Conservation (phyloP, 2,888 invertebrate genomes). For the Cryptocephalus primarius region DNA sequence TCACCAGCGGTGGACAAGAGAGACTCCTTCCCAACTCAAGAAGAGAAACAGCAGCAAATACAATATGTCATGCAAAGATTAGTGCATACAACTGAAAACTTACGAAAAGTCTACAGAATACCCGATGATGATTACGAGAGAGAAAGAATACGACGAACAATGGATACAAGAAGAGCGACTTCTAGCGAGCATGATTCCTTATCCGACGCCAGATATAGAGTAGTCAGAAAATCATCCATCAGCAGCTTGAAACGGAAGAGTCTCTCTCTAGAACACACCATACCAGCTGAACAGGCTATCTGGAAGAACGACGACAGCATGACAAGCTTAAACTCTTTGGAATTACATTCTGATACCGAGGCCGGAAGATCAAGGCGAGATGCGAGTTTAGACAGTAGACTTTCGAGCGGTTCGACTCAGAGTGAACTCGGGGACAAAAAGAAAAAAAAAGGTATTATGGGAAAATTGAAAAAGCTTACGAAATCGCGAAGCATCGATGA, state of each 20-base stretch:
- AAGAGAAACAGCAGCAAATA: constrained; percentile 31
- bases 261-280: constrained; percentile 60
- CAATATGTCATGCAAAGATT: constrained; percentile 48
- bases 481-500: constrained; percentile 77
- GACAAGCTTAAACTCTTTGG: constrained; percentile 67
- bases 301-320: constrained; percentile 81
- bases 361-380: constrained; percentile 55
- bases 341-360: constrained; percentile 41
- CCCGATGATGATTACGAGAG: constrained; percentile 44
- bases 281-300: constrained; percentile 50
- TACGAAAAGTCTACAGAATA: constrained; percentile 38
- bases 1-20: constrained; percentile 48
- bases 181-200: constrained; percentile 56
- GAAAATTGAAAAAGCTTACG: constrained; percentile 73
- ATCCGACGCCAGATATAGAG: constrained; percentile 14
- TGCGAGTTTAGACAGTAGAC: constrained; percentile 68
- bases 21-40: constrained; percentile 39
- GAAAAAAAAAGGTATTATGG: constrained; percentile 69
- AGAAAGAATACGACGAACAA: constrained; percentile 34
- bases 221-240: constrained; percentile 15
- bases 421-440: constrained; percentile 68
- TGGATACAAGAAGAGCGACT: constrained; percentile 40
- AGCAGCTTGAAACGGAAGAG: constrained; percentile 56
- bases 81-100: constrained; percentile 61
- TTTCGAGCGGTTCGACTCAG: constrained; percentile 77